Evolutionary conservation across 2,797 vertebrate genomes (phyloP).

Genomic region (Peromyscus eremicus): DNA sequence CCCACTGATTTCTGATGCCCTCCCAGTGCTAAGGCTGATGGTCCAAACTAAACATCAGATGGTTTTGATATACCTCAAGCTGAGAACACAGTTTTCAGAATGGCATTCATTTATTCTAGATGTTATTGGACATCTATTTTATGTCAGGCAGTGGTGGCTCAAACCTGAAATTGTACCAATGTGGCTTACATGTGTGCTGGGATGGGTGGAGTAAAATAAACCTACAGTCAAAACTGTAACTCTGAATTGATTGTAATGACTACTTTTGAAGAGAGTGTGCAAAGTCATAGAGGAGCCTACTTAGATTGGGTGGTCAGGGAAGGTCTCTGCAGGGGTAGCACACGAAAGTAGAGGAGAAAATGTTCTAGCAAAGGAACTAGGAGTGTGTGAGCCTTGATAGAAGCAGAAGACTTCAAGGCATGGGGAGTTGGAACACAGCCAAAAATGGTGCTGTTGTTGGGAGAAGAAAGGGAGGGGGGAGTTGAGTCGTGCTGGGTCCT

Average conservation of each 20-base stretch:
- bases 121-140: background rate
- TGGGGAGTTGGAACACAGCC: background rate
- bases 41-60: background rate
- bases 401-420: background rate
- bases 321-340: background rate
- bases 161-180: background rate
- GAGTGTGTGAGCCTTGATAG: background rate
- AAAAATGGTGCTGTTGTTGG: background rate
- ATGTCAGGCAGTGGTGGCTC: background rate
- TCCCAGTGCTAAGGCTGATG: background rate
- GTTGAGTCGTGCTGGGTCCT: background rate
- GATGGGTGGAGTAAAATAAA: background rate
- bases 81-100: slow-evolving; percentile 18
- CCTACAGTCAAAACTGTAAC: background rate
- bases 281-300: background rate
- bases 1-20: background rate
- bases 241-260: background rate
- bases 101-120: slow-evolving; percentile 4
- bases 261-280: slow-evolving; percentile 10
- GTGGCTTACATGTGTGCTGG: background rate
- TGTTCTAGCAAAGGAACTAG: background rate
- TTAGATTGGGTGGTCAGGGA: background rate
- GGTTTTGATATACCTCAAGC: background rate
- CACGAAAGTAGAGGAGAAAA: background rate
- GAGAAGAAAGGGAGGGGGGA: background rate